Percentiles rank a stretch among this genome's conserved stretches.
Evolutionary conservation across 53 echinoderm and acorn worm species (phyloP).

Genomic region (Patiria pectinifera): DNA sequence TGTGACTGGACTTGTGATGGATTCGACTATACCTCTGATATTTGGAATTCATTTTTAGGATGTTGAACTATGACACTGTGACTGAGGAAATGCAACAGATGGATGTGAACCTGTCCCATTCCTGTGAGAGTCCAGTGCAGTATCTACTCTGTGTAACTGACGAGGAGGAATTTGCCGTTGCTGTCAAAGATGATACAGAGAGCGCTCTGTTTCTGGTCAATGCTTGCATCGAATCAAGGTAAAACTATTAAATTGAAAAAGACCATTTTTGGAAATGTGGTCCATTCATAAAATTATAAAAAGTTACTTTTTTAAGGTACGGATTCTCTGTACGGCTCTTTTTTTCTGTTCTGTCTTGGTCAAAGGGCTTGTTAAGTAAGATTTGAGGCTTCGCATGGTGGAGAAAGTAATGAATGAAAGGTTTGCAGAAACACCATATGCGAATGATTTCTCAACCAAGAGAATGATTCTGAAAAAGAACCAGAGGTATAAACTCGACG

Average conservation of each 20-base stretch:
- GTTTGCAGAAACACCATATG: too few species aligned
- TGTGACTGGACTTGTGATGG: too few species aligned
- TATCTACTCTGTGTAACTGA: slow-evolving; percentile 22
- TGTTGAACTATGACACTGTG: slow-evolving; percentile 49
- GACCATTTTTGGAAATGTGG: neutral
- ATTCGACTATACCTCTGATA: too few species aligned
- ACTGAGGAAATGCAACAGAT: slow-evolving; percentile 16
- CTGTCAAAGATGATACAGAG: slow-evolving; percentile 4
- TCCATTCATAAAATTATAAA: neutral
- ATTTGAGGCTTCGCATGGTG: too few species aligned
- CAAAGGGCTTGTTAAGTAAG: too few species aligned
- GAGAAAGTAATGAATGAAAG: too few species aligned
- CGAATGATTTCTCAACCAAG: too few species aligned
- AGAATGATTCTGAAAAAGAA: too few species aligned
- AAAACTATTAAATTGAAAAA: neutral
- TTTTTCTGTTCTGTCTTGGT: too few species aligned
- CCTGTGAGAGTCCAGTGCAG: neutral
- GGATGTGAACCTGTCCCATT: slow-evolving; percentile 31
- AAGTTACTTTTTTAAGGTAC: too few species aligned
- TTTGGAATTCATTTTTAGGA: neutral
- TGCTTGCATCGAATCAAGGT: slow-evolving; percentile 34
- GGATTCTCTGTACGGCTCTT: too few species aligned
- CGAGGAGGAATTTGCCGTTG: slow-evolving; percentile 37
- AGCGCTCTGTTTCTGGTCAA: slow-evolving; percentile 26
- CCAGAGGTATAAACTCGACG: too few species aligned